Base-by-base conservation (phyloP, 2,113 vertebrate species). In the Lates calcarifer region DNA sequence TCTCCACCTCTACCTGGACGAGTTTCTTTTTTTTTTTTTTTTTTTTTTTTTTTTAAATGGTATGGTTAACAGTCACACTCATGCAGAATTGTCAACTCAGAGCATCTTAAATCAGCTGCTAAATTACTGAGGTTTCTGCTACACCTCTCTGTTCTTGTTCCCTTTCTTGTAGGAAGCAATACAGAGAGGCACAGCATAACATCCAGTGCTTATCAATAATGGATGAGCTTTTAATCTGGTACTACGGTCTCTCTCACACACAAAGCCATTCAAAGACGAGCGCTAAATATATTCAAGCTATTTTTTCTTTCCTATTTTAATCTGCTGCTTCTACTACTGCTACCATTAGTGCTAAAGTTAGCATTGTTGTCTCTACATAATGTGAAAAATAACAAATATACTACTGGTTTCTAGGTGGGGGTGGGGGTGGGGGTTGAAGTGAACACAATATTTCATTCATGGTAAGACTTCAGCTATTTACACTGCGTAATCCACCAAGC, bases 141-240 rank as follows among this genome's bases (percentile, higher is more conserved):
- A 43, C 31, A 61, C 33, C 77, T 64, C 63, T 73, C 61, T 49
- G n/a, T 47, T 28, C 68, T 55, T 13, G 26, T 29, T 53, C 37
- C 55, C 20, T 15, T 28, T 24, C 18, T 22, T 45, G 55, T 29
- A 57, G 29, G 58, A 78, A 56, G 67, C 11, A 11, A 79, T 68
- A 70, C n/a, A 63, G 43, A 73, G 12, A 17, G 39, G 62, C 65
- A n/a, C 33, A 18, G 35, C 35, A 55, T 57, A 77, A 49, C 61
- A 74, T 37, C 72, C 12, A 57, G 22, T 47, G 41, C 78, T 79
- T 45, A 71, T 88, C 47, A 84, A 82, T 89, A 89, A 87, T 84
- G 55, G 66, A 89, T 77, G 61, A 81, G 51, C 3, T 70, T 67
- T 76, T 68, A 66, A 85, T 77, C 37, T 83, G 73, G n/a, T 73